Base-by-base conservation (phyloP, 2,113 vertebrate genomes). In the Scomber japonicus region DNA sequence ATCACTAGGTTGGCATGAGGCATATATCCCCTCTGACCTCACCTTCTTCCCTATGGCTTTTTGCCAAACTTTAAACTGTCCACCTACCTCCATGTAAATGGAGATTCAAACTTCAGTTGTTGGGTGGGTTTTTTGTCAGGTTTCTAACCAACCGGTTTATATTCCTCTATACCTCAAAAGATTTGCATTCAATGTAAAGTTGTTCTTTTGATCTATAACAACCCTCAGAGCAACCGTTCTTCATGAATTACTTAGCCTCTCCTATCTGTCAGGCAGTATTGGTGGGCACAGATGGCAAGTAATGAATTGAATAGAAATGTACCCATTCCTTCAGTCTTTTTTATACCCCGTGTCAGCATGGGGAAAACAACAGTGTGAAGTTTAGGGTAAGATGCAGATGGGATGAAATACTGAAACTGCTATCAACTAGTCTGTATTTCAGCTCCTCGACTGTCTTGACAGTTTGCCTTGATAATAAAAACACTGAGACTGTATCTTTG, bases 381-480 rank as follows among this genome's bases (percentile, higher is more conserved):
- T 61, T 55, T 14, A 13, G 67, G 31, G 67, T 19, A 19, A 57
- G 72, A 84, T 80, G 79, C 70, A 79, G 67, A 82, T 83, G 74
- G 63, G 13, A 64, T 88, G 81, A 90, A 83, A 85, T 90, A 85
- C 67, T 44, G 69, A 80, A 40, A 81, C 59, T 71, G 82, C 88
- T 81, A 71, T 83, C 70, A 40, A 72, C 61, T 83, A 71, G 61
- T 80, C 68, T 54, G n/a, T 84, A 80, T 89, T 75, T 81, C 67
- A 11, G 61, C 80, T 56, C 70, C 68, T 45, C 35, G 19, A 55
- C 70, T 5, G 46, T 48, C 53, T 48, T 84, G 86, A 87, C 88
- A 88, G 77, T 91, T 82, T 80, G 54, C 51, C 30, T 63, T 57
- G 31, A 78, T 82, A 81, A 84, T 89, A 81, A 90, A 92, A 90